Percentiles rank a stretch among this genome's conserved stretches.
Evolutionary conservation across 2,113 vertebrate genomes (phyloP).

Genomic region (Ranitomeya variabilis): DNA sequence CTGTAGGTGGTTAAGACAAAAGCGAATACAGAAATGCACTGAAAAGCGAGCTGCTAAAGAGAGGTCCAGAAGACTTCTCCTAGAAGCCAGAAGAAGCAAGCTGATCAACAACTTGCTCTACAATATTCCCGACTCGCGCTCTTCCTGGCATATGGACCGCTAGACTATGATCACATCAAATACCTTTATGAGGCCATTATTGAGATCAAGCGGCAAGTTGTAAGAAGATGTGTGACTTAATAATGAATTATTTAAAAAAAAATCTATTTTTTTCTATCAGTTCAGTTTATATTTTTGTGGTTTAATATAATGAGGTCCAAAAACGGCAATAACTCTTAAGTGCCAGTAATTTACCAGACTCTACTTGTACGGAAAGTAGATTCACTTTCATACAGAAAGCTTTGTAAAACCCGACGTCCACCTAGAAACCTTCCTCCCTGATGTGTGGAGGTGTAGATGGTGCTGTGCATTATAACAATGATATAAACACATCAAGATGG

Average conservation of each 20-base stretch:
- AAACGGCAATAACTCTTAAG: background rate
- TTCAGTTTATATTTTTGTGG: constrained; percentile 21
- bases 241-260: background rate
- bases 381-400: background rate
- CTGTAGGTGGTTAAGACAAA: constrained; percentile 87
- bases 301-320: background rate
- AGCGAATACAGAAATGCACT: constrained; percentile 82
- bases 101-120: constrained; percentile 78
- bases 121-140: constrained; percentile 72
- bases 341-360: background rate
- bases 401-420: background rate
- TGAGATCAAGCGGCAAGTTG: background rate
- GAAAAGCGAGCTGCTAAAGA: constrained; percentile 84
- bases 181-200: background rate
- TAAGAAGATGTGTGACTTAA: background rate
- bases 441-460: background rate
- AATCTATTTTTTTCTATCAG: background rate
- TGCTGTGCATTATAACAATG: background rate
- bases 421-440: background rate
- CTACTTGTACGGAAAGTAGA: background rate
- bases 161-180: constrained; percentile 60
- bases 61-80: constrained; percentile 76
- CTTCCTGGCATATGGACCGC: constrained; percentile 79
- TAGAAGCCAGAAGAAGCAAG: constrained; percentile 83
- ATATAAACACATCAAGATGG: background rate